These are phyloP conservation scores for Pterocles orientalis DNA, from an alignment of 2,113 vertebrate genomes.

Conservation along the genomic window DNA sequence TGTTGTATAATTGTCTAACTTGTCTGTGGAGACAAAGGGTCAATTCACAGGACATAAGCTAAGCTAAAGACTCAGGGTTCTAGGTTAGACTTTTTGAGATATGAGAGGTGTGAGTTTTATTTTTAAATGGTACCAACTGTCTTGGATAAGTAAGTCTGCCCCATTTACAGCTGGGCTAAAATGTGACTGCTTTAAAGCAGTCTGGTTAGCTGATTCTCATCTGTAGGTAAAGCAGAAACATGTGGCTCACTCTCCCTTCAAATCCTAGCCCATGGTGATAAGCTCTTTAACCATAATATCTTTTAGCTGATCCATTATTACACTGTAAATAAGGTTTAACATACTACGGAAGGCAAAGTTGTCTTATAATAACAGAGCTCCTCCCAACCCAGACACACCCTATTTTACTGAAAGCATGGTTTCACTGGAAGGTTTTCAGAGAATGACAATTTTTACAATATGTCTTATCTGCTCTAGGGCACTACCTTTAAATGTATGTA, in stretches of 20 bases:
- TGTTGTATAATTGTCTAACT: background rate
- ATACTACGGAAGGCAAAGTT: background rate
- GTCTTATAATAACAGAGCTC: background rate
- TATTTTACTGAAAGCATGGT: background rate
- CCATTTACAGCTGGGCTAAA: conserved; percentile 21
- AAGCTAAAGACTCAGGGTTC: background rate
- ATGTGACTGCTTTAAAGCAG: background rate
- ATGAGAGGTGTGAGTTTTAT: conserved; percentile 1
- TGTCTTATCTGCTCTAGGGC: background rate
- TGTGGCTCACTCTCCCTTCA: background rate
- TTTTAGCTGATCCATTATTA: background rate
- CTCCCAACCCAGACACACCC: background rate
- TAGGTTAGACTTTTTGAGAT: background rate
- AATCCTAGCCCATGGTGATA: background rate
- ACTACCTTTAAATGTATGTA: background rate
- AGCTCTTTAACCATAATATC: background rate
- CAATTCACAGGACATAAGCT: background rate
- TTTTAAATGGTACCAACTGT: conserved; percentile 11
- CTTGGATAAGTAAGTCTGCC: background rate
- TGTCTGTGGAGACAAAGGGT: background rate
- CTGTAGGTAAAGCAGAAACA: background rate
- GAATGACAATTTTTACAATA: background rate
- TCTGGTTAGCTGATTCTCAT: background rate
- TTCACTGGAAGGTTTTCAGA: background rate
- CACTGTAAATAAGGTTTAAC: background rate